Base-by-base conservation (phyloP, 2,797 vertebrate species). In the Smutsia temminckii region DNA sequence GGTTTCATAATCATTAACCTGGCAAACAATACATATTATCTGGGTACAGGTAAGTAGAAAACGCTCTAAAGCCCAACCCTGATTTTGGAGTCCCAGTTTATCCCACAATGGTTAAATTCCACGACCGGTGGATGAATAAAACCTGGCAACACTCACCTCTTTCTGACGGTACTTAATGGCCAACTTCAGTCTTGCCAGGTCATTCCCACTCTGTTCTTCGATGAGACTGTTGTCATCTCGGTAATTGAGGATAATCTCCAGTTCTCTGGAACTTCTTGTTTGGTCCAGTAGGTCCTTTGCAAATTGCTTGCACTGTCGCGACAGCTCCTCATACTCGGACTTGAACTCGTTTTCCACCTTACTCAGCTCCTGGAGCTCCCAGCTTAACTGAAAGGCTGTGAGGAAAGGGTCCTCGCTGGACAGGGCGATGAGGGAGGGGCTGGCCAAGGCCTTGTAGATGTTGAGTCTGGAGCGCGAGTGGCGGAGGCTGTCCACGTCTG, bases 371-470 rank as follows among this genome's bases (percentile, higher is more conserved):
- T 99, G 99, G 57, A 99, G 99, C 97, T 99, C 99, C 99, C 99
- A 99, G 97, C 99, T 99, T 63, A 99, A 98, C 16, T 99, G 99
- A 95, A 99, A 99, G 83, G 99, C 99, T 0, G 99, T 99, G 85
- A 99, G 99, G 94, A 99, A 99, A 68, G 99, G 99, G 96, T 99
- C 99, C 97, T 99, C 99, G 0, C 99, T 99, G 86, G 99, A 99
- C 83, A 99, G 97, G 12, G 99, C 99, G 6, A 99, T 99, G 95
- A 99, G 98, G 0, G 99, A 99, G 0, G 99, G 99, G 96, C 99
- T 99, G 9, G 99, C 97, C 40, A 99, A 98, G 61, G 99, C 99
- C 98, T 98, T 99, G 98, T 99, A 99, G 98, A 99, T 99, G 96
- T 99, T 99, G 40, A 99, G 99, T 34, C 99, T 99, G 34, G 99